These are phyloP conservation scores for Drosophila demipolita DNA, from an alignment of 2,888 invertebrate species.

Conservation along the genomic window DNA sequence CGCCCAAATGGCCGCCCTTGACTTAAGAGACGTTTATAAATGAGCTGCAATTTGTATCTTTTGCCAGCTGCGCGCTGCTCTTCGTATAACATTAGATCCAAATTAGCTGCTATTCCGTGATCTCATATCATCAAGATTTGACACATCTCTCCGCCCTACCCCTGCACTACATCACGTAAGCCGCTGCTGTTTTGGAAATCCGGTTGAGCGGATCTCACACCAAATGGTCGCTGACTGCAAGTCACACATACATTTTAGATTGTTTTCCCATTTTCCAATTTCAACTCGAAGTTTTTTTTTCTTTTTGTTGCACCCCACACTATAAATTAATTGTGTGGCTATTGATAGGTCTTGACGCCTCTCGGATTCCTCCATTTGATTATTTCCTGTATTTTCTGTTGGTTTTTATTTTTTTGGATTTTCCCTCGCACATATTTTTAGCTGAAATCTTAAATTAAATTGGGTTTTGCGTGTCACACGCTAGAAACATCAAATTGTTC, in stretches of 20 bases:
- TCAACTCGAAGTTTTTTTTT: constrained; percentile 33
- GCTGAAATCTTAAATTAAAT: constrained; percentile 51
- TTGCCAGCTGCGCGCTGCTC: constrained; percentile 18
- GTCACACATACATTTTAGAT: constrained; percentile 70
- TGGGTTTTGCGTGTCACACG: constrained; percentile 80
- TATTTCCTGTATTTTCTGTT: constrained; percentile 39
- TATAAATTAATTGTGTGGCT: constrained; percentile 69
- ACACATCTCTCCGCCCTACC: not conserved
- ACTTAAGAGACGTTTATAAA: constrained; percentile 54
- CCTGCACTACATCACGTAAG: constrained; percentile 35
- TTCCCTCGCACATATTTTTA: constrained; percentile 61
- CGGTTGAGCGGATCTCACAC: constrained; percentile 73
- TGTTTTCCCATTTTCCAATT: constrained; percentile 12
- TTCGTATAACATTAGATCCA: constrained; percentile 64
- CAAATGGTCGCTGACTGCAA: constrained; percentile 64
- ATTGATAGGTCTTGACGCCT: constrained; percentile 66
- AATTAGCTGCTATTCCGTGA: constrained; percentile 67
- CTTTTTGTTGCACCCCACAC: constrained; percentile 44
- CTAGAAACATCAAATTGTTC: constrained; percentile 38
- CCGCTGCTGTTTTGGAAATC: constrained; percentile 56
- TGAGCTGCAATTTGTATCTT: constrained; percentile 71
- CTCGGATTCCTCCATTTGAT: constrained; percentile 43
- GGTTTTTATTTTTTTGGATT: constrained; percentile 38
- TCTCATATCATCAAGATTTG: constrained; percentile 27
- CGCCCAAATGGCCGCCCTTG: not conserved